Conservation (phyloP, 2,797 vertebrate species). For the Onychomys torridus region DNA sequence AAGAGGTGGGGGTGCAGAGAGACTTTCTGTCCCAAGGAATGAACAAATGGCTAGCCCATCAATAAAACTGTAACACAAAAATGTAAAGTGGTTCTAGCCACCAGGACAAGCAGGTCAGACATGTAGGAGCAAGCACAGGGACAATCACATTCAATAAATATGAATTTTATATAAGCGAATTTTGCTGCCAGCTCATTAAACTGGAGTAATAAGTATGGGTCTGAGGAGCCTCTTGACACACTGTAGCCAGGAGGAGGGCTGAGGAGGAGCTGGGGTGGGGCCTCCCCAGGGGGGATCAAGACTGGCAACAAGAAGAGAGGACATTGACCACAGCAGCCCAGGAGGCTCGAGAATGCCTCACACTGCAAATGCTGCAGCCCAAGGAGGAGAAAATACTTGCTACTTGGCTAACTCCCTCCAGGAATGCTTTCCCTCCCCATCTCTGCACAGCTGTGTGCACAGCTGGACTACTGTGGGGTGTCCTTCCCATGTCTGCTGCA, state of each 20-base stretch:
- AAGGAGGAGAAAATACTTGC: accelerated
- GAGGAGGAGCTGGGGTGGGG: slow-evolving; percentile 63
- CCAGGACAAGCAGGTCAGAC: slow-evolving; percentile 27
- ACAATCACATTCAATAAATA: slow-evolving; percentile 72
- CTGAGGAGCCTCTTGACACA: slow-evolving; percentile 63
- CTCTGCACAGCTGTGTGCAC: background rate
- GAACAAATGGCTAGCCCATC: background rate
- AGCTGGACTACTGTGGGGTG: accelerated
- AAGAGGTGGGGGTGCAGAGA: background rate
- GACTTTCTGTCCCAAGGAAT: background rate
- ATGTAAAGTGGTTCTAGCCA: background rate
- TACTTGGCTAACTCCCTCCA: background rate
- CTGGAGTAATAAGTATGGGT: slow-evolving; percentile 37
- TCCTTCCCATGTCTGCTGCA: background rate
- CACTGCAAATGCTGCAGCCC: accelerated
- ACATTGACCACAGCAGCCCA: slow-evolving; percentile 14
- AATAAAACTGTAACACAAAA: background rate
- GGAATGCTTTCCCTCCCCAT: background rate
- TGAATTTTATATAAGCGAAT: slow-evolving; percentile 68
- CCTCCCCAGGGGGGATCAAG: slow-evolving; percentile 51
- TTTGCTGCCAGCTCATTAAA: slow-evolving; percentile 71
- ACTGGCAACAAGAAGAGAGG: slow-evolving; percentile 15
- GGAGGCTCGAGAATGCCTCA: background rate
- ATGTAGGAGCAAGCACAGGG: background rate
- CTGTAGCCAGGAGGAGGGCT: slow-evolving; percentile 60